Percentiles rank a stretch among this genome's conserved stretches.
Evolutionary conservation across 92 coral and sea anemone species (phyloP).

Genomic region (Epizoanthus rinbou): DNA sequence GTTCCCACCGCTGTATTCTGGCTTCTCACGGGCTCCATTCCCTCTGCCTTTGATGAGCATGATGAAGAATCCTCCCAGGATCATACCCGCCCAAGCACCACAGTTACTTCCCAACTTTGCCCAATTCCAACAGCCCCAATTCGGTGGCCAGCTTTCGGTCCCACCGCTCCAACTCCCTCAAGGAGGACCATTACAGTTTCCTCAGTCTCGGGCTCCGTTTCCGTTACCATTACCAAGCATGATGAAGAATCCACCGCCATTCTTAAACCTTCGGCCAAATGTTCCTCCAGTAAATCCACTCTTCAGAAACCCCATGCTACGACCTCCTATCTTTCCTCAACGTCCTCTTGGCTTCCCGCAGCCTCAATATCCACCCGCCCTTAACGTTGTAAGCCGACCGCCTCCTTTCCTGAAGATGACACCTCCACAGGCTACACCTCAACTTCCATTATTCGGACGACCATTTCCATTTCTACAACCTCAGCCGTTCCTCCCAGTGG

Average conservation of each 20-base stretch:
- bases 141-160: slow-evolving; percentile 11
- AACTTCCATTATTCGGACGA: slow-evolving; percentile 20
- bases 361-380: neutral
- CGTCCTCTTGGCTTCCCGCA: slow-evolving; percentile 16
- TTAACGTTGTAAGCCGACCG: neutral
- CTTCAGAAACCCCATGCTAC: neutral
- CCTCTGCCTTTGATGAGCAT: slow-evolving; percentile 38
- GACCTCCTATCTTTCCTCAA: slow-evolving; percentile 7
- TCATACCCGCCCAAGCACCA: slow-evolving; percentile 14
- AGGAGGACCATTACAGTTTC: slow-evolving; percentile 36
- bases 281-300: neutral
- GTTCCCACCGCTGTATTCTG: slow-evolving; percentile 12
- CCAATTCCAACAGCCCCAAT: slow-evolving; percentile 13
- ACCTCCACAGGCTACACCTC: neutral
- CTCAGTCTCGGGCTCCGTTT: slow-evolving; percentile 39
- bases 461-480: slow-evolving; percentile 22
- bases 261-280: slow-evolving; percentile 11
- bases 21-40: slow-evolving; percentile 10
- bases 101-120: neutral
- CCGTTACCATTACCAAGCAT: slow-evolving; percentile 39
- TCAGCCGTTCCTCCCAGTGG: slow-evolving; percentile 10
- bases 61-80: slow-evolving; percentile 38
- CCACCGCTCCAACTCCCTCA: slow-evolving; percentile 40
- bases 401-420: slow-evolving; percentile 31
- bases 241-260: slow-evolving; percentile 39